phyloP scores from a whole-genome alignment of 53 echinoderm and acorn worm genomes.

The Echinometra lucunter region DNA sequence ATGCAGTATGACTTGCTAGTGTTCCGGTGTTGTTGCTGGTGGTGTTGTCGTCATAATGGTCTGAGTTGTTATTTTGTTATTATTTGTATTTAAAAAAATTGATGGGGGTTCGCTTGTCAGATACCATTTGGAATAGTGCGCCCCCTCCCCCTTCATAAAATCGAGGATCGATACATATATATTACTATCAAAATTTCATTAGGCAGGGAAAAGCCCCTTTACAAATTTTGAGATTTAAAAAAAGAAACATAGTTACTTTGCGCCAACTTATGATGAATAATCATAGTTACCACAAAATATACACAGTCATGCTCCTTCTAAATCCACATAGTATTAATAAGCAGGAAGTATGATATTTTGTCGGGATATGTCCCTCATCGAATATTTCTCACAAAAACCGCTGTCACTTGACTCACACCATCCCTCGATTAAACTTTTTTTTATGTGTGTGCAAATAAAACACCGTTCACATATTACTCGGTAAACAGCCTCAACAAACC shows the following conservation, averaged over 20 bases:
- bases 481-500: too few relatives aligned
- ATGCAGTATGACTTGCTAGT: too few relatives aligned
- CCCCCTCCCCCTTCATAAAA: too few relatives aligned
- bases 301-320: background rate
- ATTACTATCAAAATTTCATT: background rate
- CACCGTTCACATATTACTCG: too few relatives aligned
- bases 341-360: background rate
- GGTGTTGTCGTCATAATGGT: too few relatives aligned
- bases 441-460: too few relatives aligned
- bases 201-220: background rate
- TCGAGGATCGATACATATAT: too few relatives aligned
- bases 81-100: too few relatives aligned
- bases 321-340: background rate
- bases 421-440: background rate
- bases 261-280: background rate
- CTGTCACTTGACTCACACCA: background rate
- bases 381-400: background rate
- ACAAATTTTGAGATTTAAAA: background rate
- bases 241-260: background rate
- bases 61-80: too few relatives aligned
- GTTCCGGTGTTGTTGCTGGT: too few relatives aligned
- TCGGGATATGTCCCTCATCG: background rate
- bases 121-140: too few relatives aligned
- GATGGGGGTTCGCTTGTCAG: too few relatives aligned
- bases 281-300: background rate